A percentile compares a stretch with the other conserved stretches of the same genome.
Conservation (phyloP, 2,888 invertebrate species). For the Phengaris arion region DNA sequence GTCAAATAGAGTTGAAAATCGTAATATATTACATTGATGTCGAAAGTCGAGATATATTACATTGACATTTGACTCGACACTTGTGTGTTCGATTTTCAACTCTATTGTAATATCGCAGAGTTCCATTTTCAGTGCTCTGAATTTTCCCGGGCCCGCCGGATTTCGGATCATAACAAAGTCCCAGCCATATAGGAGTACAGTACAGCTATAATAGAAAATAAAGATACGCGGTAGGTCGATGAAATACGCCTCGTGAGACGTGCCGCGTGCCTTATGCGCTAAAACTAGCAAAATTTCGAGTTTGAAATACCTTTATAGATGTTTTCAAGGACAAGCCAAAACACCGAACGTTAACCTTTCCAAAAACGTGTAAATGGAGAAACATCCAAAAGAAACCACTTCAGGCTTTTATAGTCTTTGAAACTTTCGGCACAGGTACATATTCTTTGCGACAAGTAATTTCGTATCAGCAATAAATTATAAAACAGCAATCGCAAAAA, state of each 20-base stretch:
- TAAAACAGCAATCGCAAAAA: neutral
- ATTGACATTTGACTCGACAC: too few relatives aligned
- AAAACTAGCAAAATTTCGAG: conserved; percentile 3
- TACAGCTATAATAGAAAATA: too few relatives aligned
- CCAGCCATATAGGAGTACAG: too few relatives aligned
- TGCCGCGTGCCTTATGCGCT: neutral
- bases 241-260: neutral
- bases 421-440: neutral
- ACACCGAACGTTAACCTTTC: neutral
- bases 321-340: neutral
- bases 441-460: neutral
- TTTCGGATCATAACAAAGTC: too few relatives aligned
- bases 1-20: too few relatives aligned
- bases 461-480: neutral
- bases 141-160: too few relatives aligned
- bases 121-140: too few relatives aligned
- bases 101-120: too few relatives aligned
- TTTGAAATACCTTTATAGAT: neutral
- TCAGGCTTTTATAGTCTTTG: neutral
- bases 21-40: too few relatives aligned
- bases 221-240: neutral
- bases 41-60: too few relatives aligned
- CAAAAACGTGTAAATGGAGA: neutral
- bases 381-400: neutral
- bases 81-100: too few relatives aligned